Evolutionary conservation across 2,888 invertebrate species (phyloP), one percentile per base, ranked within the genome.

Genomic region (Brachynemurus nebulosus): DNA sequence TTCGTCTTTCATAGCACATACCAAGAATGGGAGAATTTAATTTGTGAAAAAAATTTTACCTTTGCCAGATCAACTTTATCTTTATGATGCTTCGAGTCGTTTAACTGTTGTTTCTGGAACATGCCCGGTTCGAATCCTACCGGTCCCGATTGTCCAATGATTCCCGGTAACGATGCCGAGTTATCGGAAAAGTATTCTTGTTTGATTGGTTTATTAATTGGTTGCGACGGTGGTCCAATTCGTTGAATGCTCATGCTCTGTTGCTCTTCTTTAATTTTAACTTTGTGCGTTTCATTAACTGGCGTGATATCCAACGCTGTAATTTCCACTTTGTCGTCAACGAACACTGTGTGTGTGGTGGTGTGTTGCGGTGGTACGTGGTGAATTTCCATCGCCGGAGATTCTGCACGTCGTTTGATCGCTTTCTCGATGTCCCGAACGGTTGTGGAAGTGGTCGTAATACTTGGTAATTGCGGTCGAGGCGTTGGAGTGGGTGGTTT

Each of bases 51-150:
- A 45, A 42, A 42, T 45, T 45, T 53, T 61, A 71, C 73, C 64
- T 78, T 78, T 2, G 58, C 54, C 27, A 60, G 60, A 47, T 78
- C 78, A 35, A 67, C 66, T 48, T 76, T 75, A 8, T 71, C 54
- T 51, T 62, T 63, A 33, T 53, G 51, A 51, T 61, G 70, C 54
- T 72, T 71, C 39, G 59, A 58, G 4, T 64, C 61, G 11, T 69
- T 69, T 3, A 54, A 51, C 4, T 49, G 38, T 41, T 75, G 73
- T 48, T 70, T 70, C 49, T 75, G 74, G 59, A 88, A 86, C 86
- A 86, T 86, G 44, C 85, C 85, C 0, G 86, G 83, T 55, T 86
- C 86, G 59, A 88, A 86, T 19, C 85, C 85, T 20, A 84, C 70
- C 0, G 86, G 86, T 1, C 84, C 84, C 5, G 72, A 70, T 1